These are phyloP conservation scores for Gulo gulo DNA, from an alignment of 2,113 vertebrate genomes.

Conservation along the genomic window DNA sequence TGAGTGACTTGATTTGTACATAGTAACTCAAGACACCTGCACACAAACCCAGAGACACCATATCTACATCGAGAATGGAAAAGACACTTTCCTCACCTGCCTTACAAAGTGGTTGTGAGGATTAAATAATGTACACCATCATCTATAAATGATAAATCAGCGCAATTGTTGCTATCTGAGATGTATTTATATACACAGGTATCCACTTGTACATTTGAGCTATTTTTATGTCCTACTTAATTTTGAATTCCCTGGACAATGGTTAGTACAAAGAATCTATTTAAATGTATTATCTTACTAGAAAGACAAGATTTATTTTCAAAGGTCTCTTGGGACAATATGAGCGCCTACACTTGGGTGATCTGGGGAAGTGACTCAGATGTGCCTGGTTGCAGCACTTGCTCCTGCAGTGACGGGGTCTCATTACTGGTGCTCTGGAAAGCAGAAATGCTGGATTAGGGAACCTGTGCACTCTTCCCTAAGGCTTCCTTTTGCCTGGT, in stretches of 20 bases:
- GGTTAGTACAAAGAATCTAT: conserved; percentile 17
- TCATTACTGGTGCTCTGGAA: conserved; percentile 47
- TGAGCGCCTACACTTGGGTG: not conserved
- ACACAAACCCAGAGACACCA: not conserved
- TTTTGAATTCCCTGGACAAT: not conserved
- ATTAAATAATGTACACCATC: not conserved
- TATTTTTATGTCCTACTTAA: not conserved
- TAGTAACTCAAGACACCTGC: not conserved
- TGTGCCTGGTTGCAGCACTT: not conserved
- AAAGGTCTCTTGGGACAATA: not conserved
- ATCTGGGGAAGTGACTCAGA: conserved; percentile 15
- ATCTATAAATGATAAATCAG: conserved; percentile 13
- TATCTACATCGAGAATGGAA: not conserved
- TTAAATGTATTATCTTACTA: conserved; percentile 44
- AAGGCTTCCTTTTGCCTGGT: not conserved
- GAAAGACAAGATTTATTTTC: conserved; percentile 40
- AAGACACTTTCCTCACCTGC: not conserved
- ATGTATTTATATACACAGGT: not conserved
- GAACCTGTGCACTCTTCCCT: not conserved
- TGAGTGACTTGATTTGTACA: not conserved
- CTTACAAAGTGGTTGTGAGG: not conserved
- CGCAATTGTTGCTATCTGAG: not conserved
- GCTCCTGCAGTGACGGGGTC: conserved; percentile 17
- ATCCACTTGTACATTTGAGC: not conserved
- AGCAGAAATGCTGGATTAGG: conserved; percentile 7